Evolutionary conservation across 2,888 invertebrate genomes (phyloP), one percentile per base, ranked within the genome.

Genomic region (Pocota personata): DNA sequence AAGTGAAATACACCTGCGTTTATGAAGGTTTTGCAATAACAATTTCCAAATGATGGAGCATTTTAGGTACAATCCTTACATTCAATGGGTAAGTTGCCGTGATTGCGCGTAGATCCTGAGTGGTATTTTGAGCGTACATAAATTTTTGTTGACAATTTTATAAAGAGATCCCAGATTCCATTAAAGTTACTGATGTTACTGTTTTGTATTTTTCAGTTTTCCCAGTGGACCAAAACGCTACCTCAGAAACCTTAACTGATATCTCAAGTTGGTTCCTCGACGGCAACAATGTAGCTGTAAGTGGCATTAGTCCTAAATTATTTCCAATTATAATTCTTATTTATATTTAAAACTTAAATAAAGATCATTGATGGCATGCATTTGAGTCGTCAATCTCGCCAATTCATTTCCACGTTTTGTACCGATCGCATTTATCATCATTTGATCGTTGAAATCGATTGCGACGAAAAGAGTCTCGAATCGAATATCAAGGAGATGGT

Each of bases 321-420:
- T 16, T 21, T 10, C n/a, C n/a, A n/a, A n/a, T 12, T 1, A 24
- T 14, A 35, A n/a, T 14, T 4, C 1, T 30, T 16, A 8, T 24
- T n/a, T 24, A 1, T 24, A 2, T 8, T 48, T 43, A 27, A 12
- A 32, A 78, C 40, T 14, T 14, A 0, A 43, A 79, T 87, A 5
- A 91, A 97, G 97, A 97, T 98, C 87, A 95, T 98, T 89, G 98
- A 98, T 92, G 98, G 98, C 35, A 98, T 98, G 19, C 97, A 98
- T 92, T 97, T 98, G 46, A 97, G 97, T 0, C 93, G 95, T 55
- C 95, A 95, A 73, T 96, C 98, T 87, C 95, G 98, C 27, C 94
- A 96, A 88, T 95, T 97, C 90, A 94, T 97, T 69, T 94, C 95
- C 90, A 95, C 96, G 80, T 95, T 96, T 90, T 95, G 96, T 87